phyloP scores from a whole-genome alignment of 2,797 vertebrate species.

The Lemur catta region DNA sequence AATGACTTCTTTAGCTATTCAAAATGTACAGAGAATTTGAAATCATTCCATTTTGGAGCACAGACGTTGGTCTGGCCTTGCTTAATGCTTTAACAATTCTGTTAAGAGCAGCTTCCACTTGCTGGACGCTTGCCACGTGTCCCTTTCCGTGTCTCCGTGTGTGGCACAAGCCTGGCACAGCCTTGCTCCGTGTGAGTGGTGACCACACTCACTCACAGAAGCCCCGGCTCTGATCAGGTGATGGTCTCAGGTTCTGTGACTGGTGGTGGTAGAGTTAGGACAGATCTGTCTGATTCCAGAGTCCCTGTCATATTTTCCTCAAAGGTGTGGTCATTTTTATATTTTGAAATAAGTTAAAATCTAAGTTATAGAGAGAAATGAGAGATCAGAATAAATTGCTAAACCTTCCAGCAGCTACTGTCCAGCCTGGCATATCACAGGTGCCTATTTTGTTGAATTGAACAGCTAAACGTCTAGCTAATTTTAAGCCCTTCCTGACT shows the following conservation, averaged over 20 bases:
- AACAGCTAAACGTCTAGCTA: neutral
- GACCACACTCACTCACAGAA: neutral
- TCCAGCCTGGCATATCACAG: neutral
- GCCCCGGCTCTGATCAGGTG: too few species aligned
- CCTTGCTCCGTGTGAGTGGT: rapidly evolving
- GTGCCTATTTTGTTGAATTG: neutral
- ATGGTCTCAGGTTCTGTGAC: neutral
- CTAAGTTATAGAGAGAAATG: neutral
- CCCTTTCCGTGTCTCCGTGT: neutral
- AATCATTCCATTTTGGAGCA: neutral
- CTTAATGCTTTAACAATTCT: neutral
- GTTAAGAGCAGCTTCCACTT: neutral
- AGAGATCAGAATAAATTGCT: neutral
- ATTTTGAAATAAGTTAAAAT: neutral
- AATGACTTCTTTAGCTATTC: neutral
- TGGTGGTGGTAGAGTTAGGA: neutral
- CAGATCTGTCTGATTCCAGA: neutral
- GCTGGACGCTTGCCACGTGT: rapidly evolving
- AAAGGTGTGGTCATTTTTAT: neutral
- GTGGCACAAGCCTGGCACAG: neutral
- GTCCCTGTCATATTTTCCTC: neutral
- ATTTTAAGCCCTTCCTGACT: neutral
- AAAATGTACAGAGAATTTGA: neutral
- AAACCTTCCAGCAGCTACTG: neutral
- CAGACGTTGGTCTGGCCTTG: neutral